These are phyloP conservation scores for Heliothis virescens DNA, from an alignment of 1,140 invertebrate genomes.

Conservation along the genomic window DNA sequence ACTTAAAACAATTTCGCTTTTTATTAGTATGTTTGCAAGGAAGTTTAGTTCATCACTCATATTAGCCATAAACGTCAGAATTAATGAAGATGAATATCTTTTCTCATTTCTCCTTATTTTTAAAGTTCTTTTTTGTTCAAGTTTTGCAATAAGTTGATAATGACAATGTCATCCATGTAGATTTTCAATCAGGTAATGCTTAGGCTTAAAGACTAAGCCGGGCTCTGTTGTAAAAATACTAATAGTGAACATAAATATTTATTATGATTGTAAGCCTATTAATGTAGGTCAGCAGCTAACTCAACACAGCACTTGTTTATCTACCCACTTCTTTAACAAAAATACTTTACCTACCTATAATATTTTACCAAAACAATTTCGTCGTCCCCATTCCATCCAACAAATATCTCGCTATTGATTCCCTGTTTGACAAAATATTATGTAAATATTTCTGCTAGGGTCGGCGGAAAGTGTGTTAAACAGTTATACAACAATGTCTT, in stretches of 20 bases:
- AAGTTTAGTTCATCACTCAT: constrained; percentile 41
- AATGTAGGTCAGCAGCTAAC: too few relatives aligned
- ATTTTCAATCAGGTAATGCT: background rate
- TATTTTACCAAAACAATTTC: constrained; percentile 27
- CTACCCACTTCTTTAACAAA: background rate
- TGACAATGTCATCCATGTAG: constrained; percentile 5
- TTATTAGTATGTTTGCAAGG: constrained; percentile 25
- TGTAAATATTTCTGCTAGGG: constrained; percentile 49
- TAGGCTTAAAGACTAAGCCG: too few relatives aligned
- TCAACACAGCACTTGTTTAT: background rate
- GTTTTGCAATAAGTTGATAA: constrained; percentile 28
- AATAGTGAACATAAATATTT: too few relatives aligned
- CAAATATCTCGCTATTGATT: constrained; percentile 33
- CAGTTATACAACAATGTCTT: constrained; percentile 51
- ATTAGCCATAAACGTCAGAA: constrained; percentile 34
- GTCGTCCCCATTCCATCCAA: background rate
- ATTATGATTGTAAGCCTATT: too few relatives aligned
- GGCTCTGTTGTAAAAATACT: too few relatives aligned
- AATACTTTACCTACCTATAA: background rate
- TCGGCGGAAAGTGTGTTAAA: constrained; percentile 46
- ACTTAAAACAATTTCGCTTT: constrained; percentile 33
- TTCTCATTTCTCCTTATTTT: constrained; percentile 3
- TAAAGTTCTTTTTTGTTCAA: constrained; percentile 29
- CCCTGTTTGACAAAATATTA: constrained; percentile 43
- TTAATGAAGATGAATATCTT: constrained; percentile 41